Evolutionary conservation across 2,888 invertebrate species (phyloP), one percentile per base, ranked within the genome.

Genomic region (Bruchidius siliquastri): DNA sequence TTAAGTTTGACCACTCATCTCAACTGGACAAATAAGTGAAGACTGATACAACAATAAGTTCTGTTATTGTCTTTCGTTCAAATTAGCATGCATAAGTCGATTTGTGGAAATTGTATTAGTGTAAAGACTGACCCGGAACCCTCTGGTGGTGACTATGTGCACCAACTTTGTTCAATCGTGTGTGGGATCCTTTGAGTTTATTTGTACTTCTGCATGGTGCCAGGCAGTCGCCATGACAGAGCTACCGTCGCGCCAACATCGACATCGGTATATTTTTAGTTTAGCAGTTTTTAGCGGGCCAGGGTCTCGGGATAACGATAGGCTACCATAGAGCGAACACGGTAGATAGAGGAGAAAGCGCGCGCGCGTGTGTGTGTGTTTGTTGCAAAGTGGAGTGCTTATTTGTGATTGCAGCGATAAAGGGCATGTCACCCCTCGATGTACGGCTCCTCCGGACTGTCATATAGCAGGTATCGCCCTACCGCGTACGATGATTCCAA

Each of bases 251-350:
- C 49, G 72, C 67, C 22, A 32, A 71, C 69, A 70, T 30, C 68
- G 72, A 26, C 67, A 71, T 80, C 78, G 77, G 80, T 80, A 80
- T 91, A 91, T 91, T 90, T 91, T 90, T 91, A 91, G 90, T 90
- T 87, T 88, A 88, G 89, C 89, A 90, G 89, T 89, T 90, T 89
- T 90, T 90, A 90, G 90, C 90, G 90, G 86, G 88, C 88, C 87
- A 75, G 74, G 78, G 74, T 73, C 80, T 75, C 79, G 74, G 78
- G 21, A 71, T 21, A 20, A 22, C 71, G 70, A 70, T 26, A 13
- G 20, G 71, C 78, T 77, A 75, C 80, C 80, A 74, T 75, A 76
- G 73, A 75, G 76, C 73, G 75, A 69, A 71, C 71, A 76, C 74
- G 72, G 71, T 69, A 71, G 72, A 74, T 72, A 70, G 72, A 69